Evolutionary conservation across 2,797 vertebrate genomes (phyloP).

Genomic region (Coluber constrictor): DNA sequence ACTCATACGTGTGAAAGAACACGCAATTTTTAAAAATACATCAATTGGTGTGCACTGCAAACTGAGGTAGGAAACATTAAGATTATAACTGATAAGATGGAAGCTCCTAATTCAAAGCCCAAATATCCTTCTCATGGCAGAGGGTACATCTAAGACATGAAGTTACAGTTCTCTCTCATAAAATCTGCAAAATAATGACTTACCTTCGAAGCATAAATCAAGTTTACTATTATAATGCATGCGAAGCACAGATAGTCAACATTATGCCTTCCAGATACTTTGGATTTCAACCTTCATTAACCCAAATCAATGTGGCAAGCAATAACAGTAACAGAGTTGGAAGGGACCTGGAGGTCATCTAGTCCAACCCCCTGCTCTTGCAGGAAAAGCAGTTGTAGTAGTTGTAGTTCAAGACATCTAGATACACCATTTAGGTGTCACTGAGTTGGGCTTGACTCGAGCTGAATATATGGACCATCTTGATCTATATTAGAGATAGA

Average conservation of each 20-base stretch:
- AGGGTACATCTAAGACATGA: background rate
- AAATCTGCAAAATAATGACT: background rate
- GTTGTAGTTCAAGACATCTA: background rate
- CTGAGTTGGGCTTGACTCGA: background rate
- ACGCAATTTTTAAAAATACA: background rate
- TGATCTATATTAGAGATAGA: background rate
- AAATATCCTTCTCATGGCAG: background rate
- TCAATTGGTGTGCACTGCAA: background rate
- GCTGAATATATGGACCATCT: background rate
- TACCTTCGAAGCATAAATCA: background rate
- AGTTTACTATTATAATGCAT: background rate
- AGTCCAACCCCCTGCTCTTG: too few relatives aligned
- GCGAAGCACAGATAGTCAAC: background rate
- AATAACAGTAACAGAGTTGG: too few relatives aligned
- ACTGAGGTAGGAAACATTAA: background rate
- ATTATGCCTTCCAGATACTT: background rate
- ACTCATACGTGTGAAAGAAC: background rate
- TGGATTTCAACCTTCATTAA: background rate
- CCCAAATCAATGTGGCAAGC: background rate
- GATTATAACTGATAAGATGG: background rate
- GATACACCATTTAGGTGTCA: background rate
- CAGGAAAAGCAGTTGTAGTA: background rate
- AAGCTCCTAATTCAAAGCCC: background rate
- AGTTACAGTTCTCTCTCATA: background rate
- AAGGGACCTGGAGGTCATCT: too few relatives aligned